Percentiles rank a stretch among this genome's conserved stretches.
These are phyloP conservation scores for Raphicerus campestris DNA, from an alignment of 2,113 vertebrate genomes.

Conservation along the genomic window DNA sequence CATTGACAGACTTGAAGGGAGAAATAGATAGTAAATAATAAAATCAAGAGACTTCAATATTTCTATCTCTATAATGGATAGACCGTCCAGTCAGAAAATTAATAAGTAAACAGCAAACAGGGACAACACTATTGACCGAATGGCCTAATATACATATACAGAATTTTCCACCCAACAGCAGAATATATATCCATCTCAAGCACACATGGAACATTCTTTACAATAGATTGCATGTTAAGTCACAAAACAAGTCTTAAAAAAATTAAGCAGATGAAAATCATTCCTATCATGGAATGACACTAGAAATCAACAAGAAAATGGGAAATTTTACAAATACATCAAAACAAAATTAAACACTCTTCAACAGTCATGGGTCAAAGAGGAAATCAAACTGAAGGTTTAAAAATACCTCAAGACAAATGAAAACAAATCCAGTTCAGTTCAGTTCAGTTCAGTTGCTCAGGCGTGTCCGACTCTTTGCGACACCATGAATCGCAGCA, in stretches of 20 bases:
- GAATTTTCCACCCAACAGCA: not conserved
- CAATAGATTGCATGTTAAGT: not conserved
- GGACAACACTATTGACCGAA: not conserved
- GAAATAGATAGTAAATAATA: not conserved
- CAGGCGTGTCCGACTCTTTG: no score
- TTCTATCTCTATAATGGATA: not conserved
- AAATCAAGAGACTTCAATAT: not conserved
- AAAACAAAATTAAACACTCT: not conserved
- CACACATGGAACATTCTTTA: not conserved
- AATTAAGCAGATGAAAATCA: not conserved
- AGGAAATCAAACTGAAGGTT: not conserved
- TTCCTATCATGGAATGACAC: not conserved
- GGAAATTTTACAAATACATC: not conserved
- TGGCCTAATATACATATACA: not conserved
- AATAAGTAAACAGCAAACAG: not conserved
- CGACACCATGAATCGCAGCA: no score
- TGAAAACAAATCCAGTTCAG: not conserved
- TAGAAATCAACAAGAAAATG: not conserved
- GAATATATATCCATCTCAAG: not conserved
- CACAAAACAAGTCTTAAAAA: not conserved
- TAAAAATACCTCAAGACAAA: not conserved
- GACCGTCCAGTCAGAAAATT: not conserved
- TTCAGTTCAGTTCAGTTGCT: no score
- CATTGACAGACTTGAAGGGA: not conserved
- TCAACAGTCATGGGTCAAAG: not conserved